These are phyloP conservation scores for Scaptodrosophila latifasciaeformis DNA, from an alignment of 2,888 invertebrate genomes.

Conservation along the genomic window DNA sequence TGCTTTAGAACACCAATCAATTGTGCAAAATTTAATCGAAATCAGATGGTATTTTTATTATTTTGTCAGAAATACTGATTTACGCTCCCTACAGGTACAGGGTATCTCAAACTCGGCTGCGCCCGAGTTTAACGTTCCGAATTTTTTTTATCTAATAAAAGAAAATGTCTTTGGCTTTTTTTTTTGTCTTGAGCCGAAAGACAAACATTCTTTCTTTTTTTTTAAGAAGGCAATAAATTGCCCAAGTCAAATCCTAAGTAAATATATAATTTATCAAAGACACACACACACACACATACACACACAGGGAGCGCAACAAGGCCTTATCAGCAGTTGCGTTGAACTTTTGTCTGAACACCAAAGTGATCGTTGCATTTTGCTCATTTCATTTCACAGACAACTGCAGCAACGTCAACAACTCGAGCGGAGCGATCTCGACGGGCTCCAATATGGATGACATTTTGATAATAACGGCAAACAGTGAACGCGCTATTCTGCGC, in stretches of 20 bases:
- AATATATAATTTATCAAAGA: slow-evolving; percentile 66
- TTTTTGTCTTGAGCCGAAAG: slow-evolving; percentile 8
- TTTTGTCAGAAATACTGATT: too few relatives aligned
- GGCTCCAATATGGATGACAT: slow-evolving; percentile 85
- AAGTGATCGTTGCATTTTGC: slow-evolving; percentile 15
- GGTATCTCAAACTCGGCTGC: too few relatives aligned
- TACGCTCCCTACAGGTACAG: too few relatives aligned
- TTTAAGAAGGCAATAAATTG: slow-evolving; percentile 62
- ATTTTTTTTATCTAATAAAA: slow-evolving; percentile 42
- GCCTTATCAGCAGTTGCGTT: slow-evolving; percentile 49
- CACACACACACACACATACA: slow-evolving; percentile 13
- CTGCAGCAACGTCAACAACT: slow-evolving; percentile 72
- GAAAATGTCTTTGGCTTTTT: slow-evolving; percentile 19
- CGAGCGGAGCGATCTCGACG: slow-evolving; percentile 48
- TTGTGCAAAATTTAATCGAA: too few relatives aligned
- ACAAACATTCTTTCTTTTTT: slow-evolving; percentile 34
- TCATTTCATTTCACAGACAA: slow-evolving; percentile 71
- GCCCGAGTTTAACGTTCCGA: too few relatives aligned
- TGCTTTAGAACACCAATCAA: too few relatives aligned
- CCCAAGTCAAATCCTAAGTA: slow-evolving; percentile 67
- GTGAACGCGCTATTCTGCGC: slow-evolving; percentile 86
- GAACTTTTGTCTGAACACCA: slow-evolving; percentile 36
- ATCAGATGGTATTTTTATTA: too few relatives aligned
- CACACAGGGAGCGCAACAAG: background rate
- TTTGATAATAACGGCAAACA: slow-evolving; percentile 86